Evolutionary conservation across 2,888 invertebrate genomes (phyloP).

Genomic region (Caenorhabditis sp.): DNA sequence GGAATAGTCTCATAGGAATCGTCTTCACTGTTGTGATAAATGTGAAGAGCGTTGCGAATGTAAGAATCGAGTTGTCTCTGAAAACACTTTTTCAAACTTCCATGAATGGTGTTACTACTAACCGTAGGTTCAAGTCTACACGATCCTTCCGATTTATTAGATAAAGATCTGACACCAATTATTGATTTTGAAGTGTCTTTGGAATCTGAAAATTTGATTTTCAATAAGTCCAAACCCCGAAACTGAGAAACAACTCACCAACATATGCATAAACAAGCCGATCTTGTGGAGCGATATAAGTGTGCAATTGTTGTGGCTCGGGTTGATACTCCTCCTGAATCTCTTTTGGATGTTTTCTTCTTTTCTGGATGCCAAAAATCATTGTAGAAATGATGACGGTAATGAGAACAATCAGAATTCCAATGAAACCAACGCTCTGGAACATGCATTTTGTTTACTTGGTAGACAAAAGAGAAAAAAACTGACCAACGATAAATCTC

Average conservation of each 20-base stretch:
- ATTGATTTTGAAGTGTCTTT: constrained; percentile 29
- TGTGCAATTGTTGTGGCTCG: no score
- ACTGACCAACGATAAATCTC: constrained; percentile 14
- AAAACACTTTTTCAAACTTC: no score
- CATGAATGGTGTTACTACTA: no score
- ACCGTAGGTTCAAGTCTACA: constrained; percentile 29
- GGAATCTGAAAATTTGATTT: constrained; percentile 9
- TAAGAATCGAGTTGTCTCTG: constrained; percentile 26
- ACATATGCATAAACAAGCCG: constrained; percentile 36
- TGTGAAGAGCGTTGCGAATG: constrained; percentile 9
- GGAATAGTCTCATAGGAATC: constrained; percentile 28
- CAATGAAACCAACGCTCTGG: constrained; percentile 19
- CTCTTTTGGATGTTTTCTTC: constrained; percentile 10
- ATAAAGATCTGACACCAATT: constrained; percentile 19
- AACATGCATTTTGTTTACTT: no score
- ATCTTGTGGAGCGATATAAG: constrained; percentile 21
- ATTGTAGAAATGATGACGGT: constrained; percentile 5
- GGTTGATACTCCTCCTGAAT: no score
- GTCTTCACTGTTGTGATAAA: constrained; percentile 11
- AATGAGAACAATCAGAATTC: constrained; percentile 5
- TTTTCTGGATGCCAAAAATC: constrained; percentile 9
- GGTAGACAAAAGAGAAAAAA: not conserved
- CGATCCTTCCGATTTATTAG: constrained; percentile 13
- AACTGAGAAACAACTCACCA: not conserved
- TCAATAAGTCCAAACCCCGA: not conserved